Evolutionary conservation across 2,888 invertebrate genomes (phyloP).

Genomic region (Melieria picta): DNA sequence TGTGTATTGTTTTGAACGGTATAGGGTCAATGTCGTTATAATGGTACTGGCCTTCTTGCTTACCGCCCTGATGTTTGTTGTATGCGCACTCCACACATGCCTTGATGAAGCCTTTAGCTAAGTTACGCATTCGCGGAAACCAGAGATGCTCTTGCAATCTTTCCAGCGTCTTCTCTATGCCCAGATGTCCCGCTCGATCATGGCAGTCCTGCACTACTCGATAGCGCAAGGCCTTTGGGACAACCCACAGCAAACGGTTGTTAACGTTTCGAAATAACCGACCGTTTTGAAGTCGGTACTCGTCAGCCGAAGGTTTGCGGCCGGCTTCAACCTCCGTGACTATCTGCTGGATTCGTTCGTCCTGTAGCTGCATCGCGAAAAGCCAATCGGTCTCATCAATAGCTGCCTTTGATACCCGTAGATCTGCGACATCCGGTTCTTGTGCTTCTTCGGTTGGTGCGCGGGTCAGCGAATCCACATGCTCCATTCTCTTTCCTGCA

Average conservation of each 20-base stretch:
- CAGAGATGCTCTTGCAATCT: slow-evolving; percentile 25
- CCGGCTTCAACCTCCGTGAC: too few species aligned
- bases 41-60: slow-evolving; percentile 33
- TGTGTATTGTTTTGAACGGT: slow-evolving; percentile 27
- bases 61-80: slow-evolving; percentile 47
- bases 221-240: slow-evolving; percentile 7
- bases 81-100: slow-evolving; percentile 51
- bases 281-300: too few species aligned
- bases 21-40: slow-evolving; percentile 26
- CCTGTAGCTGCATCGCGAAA: slow-evolving; percentile 7
- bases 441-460: slow-evolving; percentile 14
- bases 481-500: slow-evolving; percentile 23
- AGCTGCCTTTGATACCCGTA: not conserved
- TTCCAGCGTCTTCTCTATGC: slow-evolving; percentile 26
- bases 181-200: too few species aligned
- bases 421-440: not conserved
- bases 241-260: not conserved
- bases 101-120: slow-evolving; percentile 5
- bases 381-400: slow-evolving; percentile 3
- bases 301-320: too few species aligned
- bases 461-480: slow-evolving; percentile 34
- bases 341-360: not conserved
- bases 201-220: slow-evolving; percentile 15
- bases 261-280: too few species aligned
- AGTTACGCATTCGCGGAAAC: slow-evolving; percentile 22